phyloP scores from a whole-genome alignment of 1,140 invertebrate species.

The Caenorhabditis tropicalis region DNA sequence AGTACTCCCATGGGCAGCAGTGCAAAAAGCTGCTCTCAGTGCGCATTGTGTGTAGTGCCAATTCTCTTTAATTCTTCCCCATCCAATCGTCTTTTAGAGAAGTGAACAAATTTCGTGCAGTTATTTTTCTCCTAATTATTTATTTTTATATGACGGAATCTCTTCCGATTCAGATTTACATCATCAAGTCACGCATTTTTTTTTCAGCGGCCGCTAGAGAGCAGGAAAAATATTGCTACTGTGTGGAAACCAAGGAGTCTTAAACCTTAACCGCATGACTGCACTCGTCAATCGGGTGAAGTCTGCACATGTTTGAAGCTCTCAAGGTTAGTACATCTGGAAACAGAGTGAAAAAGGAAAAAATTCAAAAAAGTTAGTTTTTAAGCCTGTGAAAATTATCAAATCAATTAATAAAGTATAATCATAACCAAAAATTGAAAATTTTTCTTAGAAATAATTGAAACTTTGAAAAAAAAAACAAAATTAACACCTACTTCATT shows the following conservation, averaged over 20 bases:
- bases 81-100: neutral
- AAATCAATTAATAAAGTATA: too few species aligned
- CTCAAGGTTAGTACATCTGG: conserved; percentile 15
- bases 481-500: too few species aligned
- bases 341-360: neutral
- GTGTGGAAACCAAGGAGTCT: conserved; percentile 27
- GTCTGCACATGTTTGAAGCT: conserved; percentile 44
- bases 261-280: conserved; percentile 27
- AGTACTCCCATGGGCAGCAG: conserved; percentile 26
- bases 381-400: too few species aligned
- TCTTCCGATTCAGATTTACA: conserved; percentile 26
- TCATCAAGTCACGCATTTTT: too few species aligned
- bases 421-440: too few species aligned
- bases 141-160: neutral
- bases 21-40: conserved; percentile 3
- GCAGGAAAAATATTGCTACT: neutral
- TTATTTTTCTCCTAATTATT: too few species aligned
- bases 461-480: too few species aligned
- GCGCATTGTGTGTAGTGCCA: neutral
- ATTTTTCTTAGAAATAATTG: too few species aligned
- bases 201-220: neutral
- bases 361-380: too few species aligned
- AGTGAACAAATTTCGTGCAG: too few species aligned
- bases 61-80: neutral
- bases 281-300: conserved; percentile 38